Evolutionary conservation across 1,140 invertebrate genomes (phyloP).

Genomic region (Megalopta genalis): DNA sequence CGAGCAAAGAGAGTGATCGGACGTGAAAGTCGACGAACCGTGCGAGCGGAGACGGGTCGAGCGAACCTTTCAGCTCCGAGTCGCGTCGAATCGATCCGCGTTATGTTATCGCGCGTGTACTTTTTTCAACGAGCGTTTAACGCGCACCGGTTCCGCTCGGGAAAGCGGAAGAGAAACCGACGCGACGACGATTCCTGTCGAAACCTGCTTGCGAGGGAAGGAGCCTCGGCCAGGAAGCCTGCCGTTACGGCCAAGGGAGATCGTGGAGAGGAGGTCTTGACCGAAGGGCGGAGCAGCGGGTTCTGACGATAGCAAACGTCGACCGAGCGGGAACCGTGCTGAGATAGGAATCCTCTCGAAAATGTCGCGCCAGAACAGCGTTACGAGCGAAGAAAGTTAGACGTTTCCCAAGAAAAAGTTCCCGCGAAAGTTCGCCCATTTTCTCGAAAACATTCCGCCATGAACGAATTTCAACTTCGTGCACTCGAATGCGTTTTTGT

Average conservation of each 20-base stretch:
- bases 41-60: conserved; percentile 22
- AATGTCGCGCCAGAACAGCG: too few species aligned
- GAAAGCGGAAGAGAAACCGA: too few species aligned
- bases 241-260: too few species aligned
- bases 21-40: conserved; percentile 55
- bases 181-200: too few species aligned
- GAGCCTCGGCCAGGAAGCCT: too few species aligned
- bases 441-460: too few species aligned
- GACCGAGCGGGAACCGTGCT: background rate
- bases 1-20: conserved; percentile 53
- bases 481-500: too few species aligned
- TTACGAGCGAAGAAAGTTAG: too few species aligned
- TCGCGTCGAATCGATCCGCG: conserved; percentile 17
- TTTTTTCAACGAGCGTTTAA: conserved; percentile 13
- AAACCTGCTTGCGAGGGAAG: too few species aligned
- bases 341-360: background rate
- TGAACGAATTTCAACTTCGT: too few species aligned
- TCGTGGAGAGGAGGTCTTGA: background rate
- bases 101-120: background rate
- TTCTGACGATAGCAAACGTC: background rate
- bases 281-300: conserved; percentile 4
- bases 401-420: too few species aligned
- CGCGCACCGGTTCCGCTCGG: background rate
- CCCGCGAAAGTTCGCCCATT: too few species aligned
- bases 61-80: background rate